Percentiles rank a stretch among this genome's conserved stretches.
phyloP scores from a whole-genome alignment of 2,888 invertebrate genomes.

The Pachymerium ferrugineum region DNA sequence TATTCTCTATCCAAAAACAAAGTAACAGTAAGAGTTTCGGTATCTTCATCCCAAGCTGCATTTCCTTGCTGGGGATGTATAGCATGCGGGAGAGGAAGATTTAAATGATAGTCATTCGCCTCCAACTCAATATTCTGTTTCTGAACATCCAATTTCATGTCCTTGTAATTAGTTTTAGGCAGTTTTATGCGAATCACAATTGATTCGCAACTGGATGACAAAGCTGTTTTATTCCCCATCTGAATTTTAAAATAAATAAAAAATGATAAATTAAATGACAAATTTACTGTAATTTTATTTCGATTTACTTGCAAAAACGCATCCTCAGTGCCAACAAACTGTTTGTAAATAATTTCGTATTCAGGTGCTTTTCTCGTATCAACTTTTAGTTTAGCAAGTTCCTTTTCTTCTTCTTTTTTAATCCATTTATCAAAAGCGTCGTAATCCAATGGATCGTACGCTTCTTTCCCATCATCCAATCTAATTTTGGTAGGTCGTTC shows the following conservation, averaged over 20 bases:
- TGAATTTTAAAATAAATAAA: too few relatives aligned
- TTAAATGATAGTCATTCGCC: constrained; percentile 62
- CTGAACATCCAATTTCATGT: constrained; percentile 64
- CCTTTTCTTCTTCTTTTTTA: constrained; percentile 39
- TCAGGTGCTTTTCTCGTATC: constrained; percentile 51
- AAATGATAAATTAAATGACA: neutral
- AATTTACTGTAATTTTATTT: neutral
- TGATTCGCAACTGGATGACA: constrained; percentile 79
- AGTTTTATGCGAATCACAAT: constrained; percentile 70
- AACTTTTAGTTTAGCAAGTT: constrained; percentile 33
- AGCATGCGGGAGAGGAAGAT: constrained; percentile 70
- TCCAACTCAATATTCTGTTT: constrained; percentile 58
- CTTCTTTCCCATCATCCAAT: neutral
- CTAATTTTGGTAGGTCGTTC: too few relatives aligned
- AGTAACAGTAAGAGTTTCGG: constrained; percentile 63
- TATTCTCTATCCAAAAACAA: constrained; percentile 71
- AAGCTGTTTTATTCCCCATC: constrained; percentile 73
- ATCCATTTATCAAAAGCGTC: neutral
- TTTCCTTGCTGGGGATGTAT: constrained; percentile 74
- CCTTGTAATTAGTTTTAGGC: constrained; percentile 67
- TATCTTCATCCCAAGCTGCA: constrained; percentile 69
- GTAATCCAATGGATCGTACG: constrained; percentile 9
- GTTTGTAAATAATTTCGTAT: constrained; percentile 76
- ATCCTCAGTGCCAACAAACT: constrained; percentile 77
- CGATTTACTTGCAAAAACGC: constrained; percentile 71